Evolutionary conservation across 2,888 invertebrate species (phyloP).

Genomic region (Acleris laterana): DNA sequence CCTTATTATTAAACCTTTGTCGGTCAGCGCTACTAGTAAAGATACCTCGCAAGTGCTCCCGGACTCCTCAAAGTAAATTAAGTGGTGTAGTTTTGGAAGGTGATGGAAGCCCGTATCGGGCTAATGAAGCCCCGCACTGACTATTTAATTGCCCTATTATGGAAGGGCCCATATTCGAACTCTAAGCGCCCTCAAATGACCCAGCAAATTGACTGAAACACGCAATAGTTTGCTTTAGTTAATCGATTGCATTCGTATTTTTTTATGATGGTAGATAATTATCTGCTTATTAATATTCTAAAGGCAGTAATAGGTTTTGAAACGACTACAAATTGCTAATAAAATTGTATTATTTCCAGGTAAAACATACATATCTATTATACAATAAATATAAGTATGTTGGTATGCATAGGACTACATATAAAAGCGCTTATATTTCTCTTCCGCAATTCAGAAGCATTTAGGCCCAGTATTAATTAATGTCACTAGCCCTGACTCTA

Average conservation of each 20-base stretch:
- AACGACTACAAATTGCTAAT: not conserved
- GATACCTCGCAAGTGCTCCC: slow-evolving; percentile 7
- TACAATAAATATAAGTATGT: not conserved
- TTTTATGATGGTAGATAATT: slow-evolving; percentile 22
- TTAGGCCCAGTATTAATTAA: slow-evolving; percentile 47
- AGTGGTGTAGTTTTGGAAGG: slow-evolving; percentile 41
- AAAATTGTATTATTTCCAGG: not conserved
- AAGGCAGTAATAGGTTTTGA: not conserved
- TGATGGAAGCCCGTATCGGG: slow-evolving; percentile 50
- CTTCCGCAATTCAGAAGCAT: slow-evolving; percentile 27
- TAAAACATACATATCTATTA: not conserved
- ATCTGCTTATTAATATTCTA: slow-evolving; percentile 22
- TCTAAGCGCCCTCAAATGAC: slow-evolving; percentile 72
- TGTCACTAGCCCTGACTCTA: slow-evolving; percentile 51
- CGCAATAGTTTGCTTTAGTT: slow-evolving; percentile 66
- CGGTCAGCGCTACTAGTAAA: slow-evolving; percentile 2
- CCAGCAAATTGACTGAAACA: slow-evolving; percentile 79
- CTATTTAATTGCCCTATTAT: slow-evolving; percentile 74
- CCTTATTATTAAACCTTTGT: not conserved
- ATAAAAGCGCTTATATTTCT: slow-evolving; percentile 12
- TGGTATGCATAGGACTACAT: not conserved
- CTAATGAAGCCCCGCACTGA: slow-evolving; percentile 72
- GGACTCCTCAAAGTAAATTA: slow-evolving; percentile 12
- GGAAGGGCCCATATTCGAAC: slow-evolving; percentile 67
- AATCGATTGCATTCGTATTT: slow-evolving; percentile 40